Base-by-base conservation (phyloP, 2,113 vertebrate genomes). In the Lonchura striata region DNA sequence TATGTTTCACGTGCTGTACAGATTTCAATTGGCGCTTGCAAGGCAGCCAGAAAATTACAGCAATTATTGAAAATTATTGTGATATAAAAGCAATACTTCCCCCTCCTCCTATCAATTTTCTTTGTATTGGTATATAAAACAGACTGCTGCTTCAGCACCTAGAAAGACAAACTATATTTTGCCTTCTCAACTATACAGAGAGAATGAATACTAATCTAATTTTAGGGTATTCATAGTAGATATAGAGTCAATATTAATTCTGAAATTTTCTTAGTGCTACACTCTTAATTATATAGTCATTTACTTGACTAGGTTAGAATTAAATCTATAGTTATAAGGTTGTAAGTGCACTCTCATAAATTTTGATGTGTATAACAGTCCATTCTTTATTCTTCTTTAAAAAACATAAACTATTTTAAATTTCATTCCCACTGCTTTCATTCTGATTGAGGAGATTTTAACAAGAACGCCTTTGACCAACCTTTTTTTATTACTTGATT, bases 41-140 rank as follows among this genome's bases (percentile, higher is more conserved):
- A 92, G 46, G 75, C 92, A 96, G 89, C 41, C 96, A 94, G 94
- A 93, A 96, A 97, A 98, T 96, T 95, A 94, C 82, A 93, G 84
- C 96, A 97, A 97, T 98, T 95, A 90, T 91, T 95, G 88, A 70
- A 97, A 98, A 97, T 96, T 82, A 97, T 75, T 95, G 82, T 95
- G 79, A 96, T 96, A 90, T 88, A 92, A 96, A 96, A 87, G 86
- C 75, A 93, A 79, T 79, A 39, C 46, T 92, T 88, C 81, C 74
- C 83, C 80, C 77, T 82, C 74, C 56, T 95, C 75, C 90, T 82
- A 90, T 93, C 88, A 83, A 77, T 90, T 90, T 81, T 83, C 93
- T 86, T 94, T 88, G 79, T 89, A 90, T 90, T 64, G 77, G 27
- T 88, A 7, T 82, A 79, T 76, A 46, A 94, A 94, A 88, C 61